These are phyloP conservation scores for Latrodectus geometricus DNA, from an alignment of 1,140 invertebrate genomes.

Conservation along the genomic window DNA sequence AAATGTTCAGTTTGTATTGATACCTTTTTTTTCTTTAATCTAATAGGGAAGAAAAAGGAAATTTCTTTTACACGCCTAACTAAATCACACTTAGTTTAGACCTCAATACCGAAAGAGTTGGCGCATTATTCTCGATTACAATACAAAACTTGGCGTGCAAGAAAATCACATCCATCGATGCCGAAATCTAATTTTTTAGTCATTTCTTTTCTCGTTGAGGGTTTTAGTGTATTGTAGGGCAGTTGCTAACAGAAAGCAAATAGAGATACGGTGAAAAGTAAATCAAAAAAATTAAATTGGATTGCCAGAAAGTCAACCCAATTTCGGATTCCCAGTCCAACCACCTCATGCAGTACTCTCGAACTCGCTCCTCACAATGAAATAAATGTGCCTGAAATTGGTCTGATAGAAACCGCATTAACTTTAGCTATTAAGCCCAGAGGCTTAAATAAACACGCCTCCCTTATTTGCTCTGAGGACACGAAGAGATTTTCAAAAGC, in stretches of 20 bases:
- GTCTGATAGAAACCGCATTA: conserved; percentile 56
- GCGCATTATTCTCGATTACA: conserved; percentile 4
- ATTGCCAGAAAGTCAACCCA: conserved; percentile 57
- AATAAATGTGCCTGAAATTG: conserved; percentile 57
- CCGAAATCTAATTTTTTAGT: conserved; percentile 56
- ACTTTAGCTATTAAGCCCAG: conserved; percentile 57
- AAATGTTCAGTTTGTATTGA: conserved; percentile 17
- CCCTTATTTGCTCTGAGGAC: conserved; percentile 45
- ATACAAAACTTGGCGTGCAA: conserved; percentile 14
- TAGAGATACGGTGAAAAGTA: not conserved
- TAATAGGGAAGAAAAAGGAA: not conserved
- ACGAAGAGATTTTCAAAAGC: conserved; percentile 45
- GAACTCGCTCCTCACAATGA: conserved; percentile 16
- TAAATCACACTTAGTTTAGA: conserved; percentile 10
- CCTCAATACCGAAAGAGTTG: not conserved
- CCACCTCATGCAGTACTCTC: not conserved
- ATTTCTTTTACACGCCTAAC: conserved; percentile 11
- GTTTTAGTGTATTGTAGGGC: not conserved
- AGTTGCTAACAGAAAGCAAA: conserved; percentile 20
- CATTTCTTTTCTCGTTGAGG: not conserved
- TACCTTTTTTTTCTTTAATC: not conserved
- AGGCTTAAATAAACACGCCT: conserved; percentile 35
- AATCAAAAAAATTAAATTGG: conserved; percentile 39
- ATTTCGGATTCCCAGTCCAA: conserved; percentile 31
- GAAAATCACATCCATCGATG: conserved; percentile 18